phyloP scores from a whole-genome alignment of 2,797 vertebrate species.

The Calcarius lapponicus region DNA sequence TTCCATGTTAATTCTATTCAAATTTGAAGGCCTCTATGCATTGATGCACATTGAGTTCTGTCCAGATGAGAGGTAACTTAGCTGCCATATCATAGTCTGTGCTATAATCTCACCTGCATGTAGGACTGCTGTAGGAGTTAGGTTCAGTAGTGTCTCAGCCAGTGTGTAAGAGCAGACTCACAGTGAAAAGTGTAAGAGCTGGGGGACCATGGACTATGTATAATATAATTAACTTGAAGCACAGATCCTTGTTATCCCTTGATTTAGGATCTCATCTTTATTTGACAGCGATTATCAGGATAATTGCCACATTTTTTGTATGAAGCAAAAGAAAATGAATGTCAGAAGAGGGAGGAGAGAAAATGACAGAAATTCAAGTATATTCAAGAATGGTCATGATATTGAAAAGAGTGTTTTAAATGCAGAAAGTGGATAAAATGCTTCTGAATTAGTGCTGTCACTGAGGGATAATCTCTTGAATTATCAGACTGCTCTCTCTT shows the following conservation, averaged over 20 bases:
- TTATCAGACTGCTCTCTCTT: neutral
- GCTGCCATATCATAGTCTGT: neutral
- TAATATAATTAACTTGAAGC: neutral
- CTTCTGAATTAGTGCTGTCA: neutral
- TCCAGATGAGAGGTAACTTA: neutral
- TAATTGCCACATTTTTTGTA: neutral
- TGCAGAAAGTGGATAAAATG: neutral
- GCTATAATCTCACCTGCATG: neutral
- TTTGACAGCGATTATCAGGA: neutral
- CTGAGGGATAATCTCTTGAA: neutral
- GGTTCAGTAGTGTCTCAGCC: neutral
- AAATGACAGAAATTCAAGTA: neutral
- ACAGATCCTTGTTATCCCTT: neutral
- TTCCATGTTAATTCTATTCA: neutral
- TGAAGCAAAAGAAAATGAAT: neutral
- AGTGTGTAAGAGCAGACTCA: neutral
- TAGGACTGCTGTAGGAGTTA: neutral
- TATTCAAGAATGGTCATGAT: neutral
- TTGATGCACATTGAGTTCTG: neutral
- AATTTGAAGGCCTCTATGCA: neutral
- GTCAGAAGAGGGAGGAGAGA: neutral
- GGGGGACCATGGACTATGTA: neutral
- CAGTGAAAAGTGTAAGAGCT: neutral
- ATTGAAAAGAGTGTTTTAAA: neutral
- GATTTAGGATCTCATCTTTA: conserved; percentile 15